A percentile compares a stretch with the other conserved stretches of the same genome.
phyloP scores from a whole-genome alignment of 2,797 vertebrate species.

The Masticophis lateralis region DNA sequence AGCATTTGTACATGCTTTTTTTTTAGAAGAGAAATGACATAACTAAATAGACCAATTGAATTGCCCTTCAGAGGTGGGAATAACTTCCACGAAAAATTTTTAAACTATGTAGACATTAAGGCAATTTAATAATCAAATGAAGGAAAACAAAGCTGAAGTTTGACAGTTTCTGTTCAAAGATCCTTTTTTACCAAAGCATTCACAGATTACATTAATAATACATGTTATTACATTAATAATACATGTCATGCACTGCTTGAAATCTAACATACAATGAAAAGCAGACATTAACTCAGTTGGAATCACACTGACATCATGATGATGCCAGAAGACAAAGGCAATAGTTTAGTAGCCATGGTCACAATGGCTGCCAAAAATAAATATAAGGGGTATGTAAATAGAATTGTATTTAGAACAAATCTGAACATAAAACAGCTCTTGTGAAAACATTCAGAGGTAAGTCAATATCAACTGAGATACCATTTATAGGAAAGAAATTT shows the following conservation, averaged over 20 bases:
- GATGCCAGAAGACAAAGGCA: conserved; percentile 24
- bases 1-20: not conserved
- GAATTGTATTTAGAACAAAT: conserved; percentile 7
- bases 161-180: conserved; percentile 11
- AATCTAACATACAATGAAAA: conserved; percentile 23
- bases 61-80: not conserved
- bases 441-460: not conserved
- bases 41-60: not conserved
- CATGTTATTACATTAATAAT: conserved; percentile 30
- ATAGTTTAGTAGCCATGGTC: conserved; percentile 26
- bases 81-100: not conserved
- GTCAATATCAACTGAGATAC: not conserved
- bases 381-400: conserved; percentile 14
- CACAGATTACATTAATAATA: conserved; percentile 28
- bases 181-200: conserved; percentile 13
- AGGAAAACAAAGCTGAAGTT: conserved; percentile 1
- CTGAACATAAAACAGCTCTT: not conserved
- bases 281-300: conserved; percentile 19
- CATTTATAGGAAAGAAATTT: not conserved
- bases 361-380: conserved; percentile 24
- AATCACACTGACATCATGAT: conserved; percentile 18
- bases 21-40: not conserved
- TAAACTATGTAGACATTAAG: not conserved
- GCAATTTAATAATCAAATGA: not conserved
- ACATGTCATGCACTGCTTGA: conserved; percentile 10